A percentile compares a stretch with the other conserved stretches of the same genome.
Conservation (phyloP, 2,113 vertebrate species). For the Myotis lucifugus region DNA sequence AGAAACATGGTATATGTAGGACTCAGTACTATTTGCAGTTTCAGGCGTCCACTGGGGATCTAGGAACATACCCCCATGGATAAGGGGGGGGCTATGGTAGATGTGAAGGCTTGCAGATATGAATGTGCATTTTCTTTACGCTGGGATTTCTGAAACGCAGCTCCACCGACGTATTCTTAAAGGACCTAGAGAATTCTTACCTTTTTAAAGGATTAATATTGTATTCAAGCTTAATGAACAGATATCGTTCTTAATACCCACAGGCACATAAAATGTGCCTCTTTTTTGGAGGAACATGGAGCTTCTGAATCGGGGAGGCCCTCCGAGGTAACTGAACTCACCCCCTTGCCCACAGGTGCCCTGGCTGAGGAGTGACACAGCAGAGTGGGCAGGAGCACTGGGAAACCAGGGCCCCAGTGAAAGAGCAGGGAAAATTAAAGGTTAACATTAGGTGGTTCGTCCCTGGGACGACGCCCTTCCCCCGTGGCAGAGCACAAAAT, state of each 20-base stretch:
- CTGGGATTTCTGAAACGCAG: slow-evolving; percentile 27
- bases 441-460: slow-evolving; percentile 59
- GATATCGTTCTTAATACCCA: slow-evolving; percentile 22
- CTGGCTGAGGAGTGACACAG: background rate
- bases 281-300: background rate
- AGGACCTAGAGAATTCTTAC: background rate
- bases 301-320: background rate
- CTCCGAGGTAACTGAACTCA: background rate
- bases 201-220: slow-evolving; percentile 29
- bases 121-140: background rate
- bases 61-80: too few relatives aligned
- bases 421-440: slow-evolving; percentile 53
- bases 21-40: background rate
- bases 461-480: background rate
- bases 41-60: background rate
- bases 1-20: too few relatives aligned
- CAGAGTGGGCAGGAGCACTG: background rate
- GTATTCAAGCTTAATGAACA: slow-evolving; percentile 8
- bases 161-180: background rate
- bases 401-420: background rate
- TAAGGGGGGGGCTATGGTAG: background rate
- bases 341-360: background rate
- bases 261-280: background rate
- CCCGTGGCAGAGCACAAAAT: slow-evolving; percentile 34
- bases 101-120: background rate